Evolutionary conservation across 1,140 invertebrate species (phyloP), one percentile per base, ranked within the genome.

Genomic region (Probaryconus sp.): DNA sequence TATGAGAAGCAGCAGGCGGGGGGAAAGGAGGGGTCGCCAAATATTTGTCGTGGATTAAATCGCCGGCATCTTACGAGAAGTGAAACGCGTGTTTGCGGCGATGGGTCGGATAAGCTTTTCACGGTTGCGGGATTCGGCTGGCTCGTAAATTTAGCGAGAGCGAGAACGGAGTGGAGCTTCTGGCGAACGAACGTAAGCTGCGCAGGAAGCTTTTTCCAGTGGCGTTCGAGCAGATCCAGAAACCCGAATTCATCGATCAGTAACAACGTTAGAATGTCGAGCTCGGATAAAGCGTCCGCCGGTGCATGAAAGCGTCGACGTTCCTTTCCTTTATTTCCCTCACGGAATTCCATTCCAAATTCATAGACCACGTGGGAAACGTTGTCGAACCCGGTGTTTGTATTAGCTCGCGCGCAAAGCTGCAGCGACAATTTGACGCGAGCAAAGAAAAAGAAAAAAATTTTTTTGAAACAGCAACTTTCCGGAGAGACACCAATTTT

Each of bases 211-310:
- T 61, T 68, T 68, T 61, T 48, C 47, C 30, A 35, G 1, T 37
- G 11, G 3, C 43, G 28, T 55, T 55, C 45, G n/a, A 51, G 43
- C 7, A 43, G 35, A 63, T 70, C 53, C 40, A 71, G 68, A 69
- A 79, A 78, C 60, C 68, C 70, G 65, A 82, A 82, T 81, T 76
- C 76, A 82, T 82, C 80, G 80, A 82, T 82, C 78, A 78, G 74
- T 65, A 73, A 75, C 78, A 69, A 76, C 55, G 73, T 76, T 76
- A 76, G 33, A 76, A 61, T 33, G 55, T 42, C 11, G 43, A 55
- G 51, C 48, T 48, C 24, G 45, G 65, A 70, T 79, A 78, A 78
- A 81, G 77, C 64, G 58, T 78, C 70, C 61, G 45, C 50, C 21
- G 47, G 56, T 10, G 55, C 55, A 48, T 71, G 37, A 64, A 70